These are phyloP conservation scores for Melanostoma mellinum DNA, from an alignment of 2,888 invertebrate species.

Conservation along the genomic window DNA sequence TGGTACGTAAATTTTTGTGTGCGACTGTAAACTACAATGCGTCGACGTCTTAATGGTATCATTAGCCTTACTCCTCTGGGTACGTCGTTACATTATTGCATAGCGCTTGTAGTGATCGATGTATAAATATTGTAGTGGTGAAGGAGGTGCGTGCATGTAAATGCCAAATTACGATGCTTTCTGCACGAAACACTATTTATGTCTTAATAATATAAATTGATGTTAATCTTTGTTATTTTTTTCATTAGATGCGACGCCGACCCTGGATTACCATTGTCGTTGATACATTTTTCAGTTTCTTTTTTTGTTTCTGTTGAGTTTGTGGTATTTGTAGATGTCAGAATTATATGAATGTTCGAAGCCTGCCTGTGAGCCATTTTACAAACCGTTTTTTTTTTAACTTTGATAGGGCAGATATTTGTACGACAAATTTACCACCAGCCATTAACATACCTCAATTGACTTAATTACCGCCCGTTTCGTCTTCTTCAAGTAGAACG, in stretches of 20 bases:
- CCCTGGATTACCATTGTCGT: conserved; percentile 22
- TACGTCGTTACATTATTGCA: conserved; percentile 69
- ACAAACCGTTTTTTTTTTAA: conserved; percentile 9
- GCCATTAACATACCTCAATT: conserved; percentile 62
- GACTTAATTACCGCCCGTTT: conserved; percentile 55
- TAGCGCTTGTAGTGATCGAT: conserved; percentile 67
- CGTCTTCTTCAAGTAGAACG: neutral
- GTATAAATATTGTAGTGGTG: conserved; percentile 68
- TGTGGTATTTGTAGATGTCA: neutral
- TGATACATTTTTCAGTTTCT: conserved; percentile 34
- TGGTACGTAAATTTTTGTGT: conserved; percentile 3
- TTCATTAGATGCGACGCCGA: conserved; percentile 31
- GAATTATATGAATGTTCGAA: neutral
- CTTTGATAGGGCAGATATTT: conserved; percentile 20
- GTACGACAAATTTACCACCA: conserved; percentile 58
- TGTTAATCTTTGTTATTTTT: conserved; percentile 64
- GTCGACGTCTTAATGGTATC: conserved; percentile 71
- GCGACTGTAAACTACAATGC: conserved; percentile 59
- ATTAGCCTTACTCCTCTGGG: conserved; percentile 70
- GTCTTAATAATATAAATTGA: conserved; percentile 76
- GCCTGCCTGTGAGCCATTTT: neutral
- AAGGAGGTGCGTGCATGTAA: conserved; percentile 75
- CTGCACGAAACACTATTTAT: conserved; percentile 76
- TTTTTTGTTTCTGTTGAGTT: neutral
- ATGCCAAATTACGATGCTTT: conserved; percentile 75